Base-by-base conservation (phyloP, 2,888 invertebrate genomes). In the Slavum lentiscoides region DNA sequence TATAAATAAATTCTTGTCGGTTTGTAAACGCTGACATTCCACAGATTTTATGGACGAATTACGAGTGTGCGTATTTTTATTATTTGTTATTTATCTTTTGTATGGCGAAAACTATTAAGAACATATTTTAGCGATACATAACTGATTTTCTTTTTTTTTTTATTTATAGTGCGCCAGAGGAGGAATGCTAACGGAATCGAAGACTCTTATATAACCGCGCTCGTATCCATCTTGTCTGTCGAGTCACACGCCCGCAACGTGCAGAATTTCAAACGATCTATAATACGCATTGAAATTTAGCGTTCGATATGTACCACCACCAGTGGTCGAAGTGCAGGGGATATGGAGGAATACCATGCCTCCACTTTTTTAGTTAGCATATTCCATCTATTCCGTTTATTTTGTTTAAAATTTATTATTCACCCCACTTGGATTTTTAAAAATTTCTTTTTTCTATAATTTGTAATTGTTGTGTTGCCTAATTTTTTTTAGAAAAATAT, bases 1-100 rank as follows among this genome's bases (percentile, higher is more conserved):
- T 49, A 74, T 21, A 55, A 66, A 55, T 30, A 21, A 66, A 74
- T 15, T 17, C 70, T 39, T 13, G 70, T 68, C 68, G 37, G 69
- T 61, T 61, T 49, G 11, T 30, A 49, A 69, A 69, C 43, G 37
- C 69, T 69, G 62, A 61, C 70, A 70, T 80, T 80, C 77, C 77
- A 39, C 21, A 55, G 21, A 70, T 70, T 64, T 80, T 55, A 80
- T 70, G 70, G 70, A 62, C 69, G 70, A 80, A 53, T 69, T 69
- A 80, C 70, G 64, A 80, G 77, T 70, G 77, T 39, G 55, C 62
- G 61, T 69, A 76, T 76, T 76, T 68, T 80, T 61, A 69, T 80
- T 76, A 76, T 69, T 68, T 19, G 75, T 58, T 76, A 37, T 19
- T 58, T 76, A 37, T 19, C 67, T 70, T 53, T 80, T 70, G 49